Evolutionary conservation across 2,797 vertebrate genomes (phyloP).

Genomic region (Falco peregrinus): DNA sequence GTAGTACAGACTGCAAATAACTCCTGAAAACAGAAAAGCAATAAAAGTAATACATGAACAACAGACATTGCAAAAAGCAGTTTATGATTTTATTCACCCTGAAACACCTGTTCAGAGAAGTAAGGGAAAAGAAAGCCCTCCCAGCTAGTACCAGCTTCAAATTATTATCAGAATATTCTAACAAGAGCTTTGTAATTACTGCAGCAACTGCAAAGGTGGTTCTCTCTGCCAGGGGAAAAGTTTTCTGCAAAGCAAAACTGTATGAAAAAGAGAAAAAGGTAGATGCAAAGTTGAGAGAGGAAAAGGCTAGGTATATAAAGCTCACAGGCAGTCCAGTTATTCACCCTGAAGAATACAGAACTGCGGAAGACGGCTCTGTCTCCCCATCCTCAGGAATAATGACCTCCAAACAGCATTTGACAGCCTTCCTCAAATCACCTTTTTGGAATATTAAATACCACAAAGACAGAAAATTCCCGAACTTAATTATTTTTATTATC

Average conservation of each 20-base stretch:
- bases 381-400: background rate
- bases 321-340: background rate
- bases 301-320: background rate
- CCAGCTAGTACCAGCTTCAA: background rate
- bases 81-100: conserved; percentile 10
- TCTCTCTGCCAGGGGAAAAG: background rate
- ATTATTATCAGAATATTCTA: background rate
- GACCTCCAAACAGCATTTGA: background rate
- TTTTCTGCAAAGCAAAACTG: background rate
- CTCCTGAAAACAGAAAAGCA: conserved; percentile 42
- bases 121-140: background rate
- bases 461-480: background rate
- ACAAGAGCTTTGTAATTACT: background rate
- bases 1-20: conserved; percentile 49
- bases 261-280: background rate
- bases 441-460: background rate
- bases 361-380: background rate
- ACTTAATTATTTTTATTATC: background rate
- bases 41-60: background rate
- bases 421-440: background rate
- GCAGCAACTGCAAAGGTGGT: background rate
- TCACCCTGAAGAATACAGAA: background rate
- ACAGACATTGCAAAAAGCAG: background rate
- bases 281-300: background rate
- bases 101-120: conserved; percentile 25